Conservation (phyloP, 2,113 vertebrate genomes). For the Syngnathoides biaculeatus region DNA sequence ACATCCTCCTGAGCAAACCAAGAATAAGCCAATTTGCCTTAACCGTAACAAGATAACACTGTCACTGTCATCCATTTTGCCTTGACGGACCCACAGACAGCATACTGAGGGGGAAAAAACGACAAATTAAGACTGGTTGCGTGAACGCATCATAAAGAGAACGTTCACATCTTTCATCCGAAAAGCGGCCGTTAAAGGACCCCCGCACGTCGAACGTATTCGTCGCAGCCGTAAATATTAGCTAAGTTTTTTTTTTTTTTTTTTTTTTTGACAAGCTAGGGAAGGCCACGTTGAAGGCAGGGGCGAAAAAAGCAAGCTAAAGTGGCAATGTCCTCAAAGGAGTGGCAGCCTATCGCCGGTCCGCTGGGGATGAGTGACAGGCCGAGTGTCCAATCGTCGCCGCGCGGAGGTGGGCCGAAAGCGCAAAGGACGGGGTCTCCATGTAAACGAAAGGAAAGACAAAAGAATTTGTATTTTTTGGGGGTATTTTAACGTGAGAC, state of each 20-base stretch:
- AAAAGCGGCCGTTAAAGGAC: not conserved
- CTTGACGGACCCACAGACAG: conserved; percentile 25
- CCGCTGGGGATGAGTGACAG: conserved; percentile 41
- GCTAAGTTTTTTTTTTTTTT: conserved; percentile 32
- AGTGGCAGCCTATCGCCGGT: conserved; percentile 60
- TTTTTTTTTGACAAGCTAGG: conserved; percentile 33
- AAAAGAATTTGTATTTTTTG: not conserved
- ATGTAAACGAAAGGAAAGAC: conserved; percentile 58
- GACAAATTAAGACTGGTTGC: conserved; percentile 8
- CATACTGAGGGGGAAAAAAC: conserved; percentile 2
- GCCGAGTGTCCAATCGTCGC: conserved; percentile 46
- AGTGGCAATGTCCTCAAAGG: conserved; percentile 62
- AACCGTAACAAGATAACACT: conserved; percentile 8
- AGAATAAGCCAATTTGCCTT: not conserved
- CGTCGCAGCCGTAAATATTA: conserved; percentile 21
- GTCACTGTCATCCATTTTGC: conserved; percentile 57
- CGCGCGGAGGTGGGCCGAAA: conserved; percentile 53
- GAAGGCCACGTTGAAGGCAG: conserved; percentile 69
- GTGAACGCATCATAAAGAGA: not conserved
- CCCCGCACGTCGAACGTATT: not conserved
- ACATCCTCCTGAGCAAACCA: not conserved
- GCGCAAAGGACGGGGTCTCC: conserved; percentile 62
- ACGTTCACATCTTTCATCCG: not conserved
- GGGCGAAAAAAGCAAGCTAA: conserved; percentile 48
- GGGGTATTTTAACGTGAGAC: not conserved